Base-by-base conservation (phyloP, 2,888 invertebrate species). In the Chromoteleia sp. region DNA sequence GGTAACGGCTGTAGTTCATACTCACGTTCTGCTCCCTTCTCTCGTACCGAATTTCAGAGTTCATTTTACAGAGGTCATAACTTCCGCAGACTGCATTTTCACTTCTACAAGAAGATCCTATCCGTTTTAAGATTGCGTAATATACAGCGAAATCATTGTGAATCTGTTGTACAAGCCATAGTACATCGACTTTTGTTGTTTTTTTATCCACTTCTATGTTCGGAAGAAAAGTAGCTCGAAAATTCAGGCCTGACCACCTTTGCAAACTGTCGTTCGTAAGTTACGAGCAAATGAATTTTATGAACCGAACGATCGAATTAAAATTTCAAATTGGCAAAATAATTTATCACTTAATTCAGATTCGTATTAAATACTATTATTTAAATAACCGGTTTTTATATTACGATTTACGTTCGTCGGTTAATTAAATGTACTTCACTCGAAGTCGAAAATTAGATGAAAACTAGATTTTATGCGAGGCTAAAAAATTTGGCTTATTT, bases 1-100 rank as follows among this genome's bases (percentile, higher is more conserved):
- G 75, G 65, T 54, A 76, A 75, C 70, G 65, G 81, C 75, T 82
- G 79, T 76, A 70, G 50, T 67, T 71, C 75, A 63, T 63, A 77
- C 25, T 19, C 17, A 21, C 48, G 41, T 48, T 43, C 45, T 36
- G 50, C 68, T 43, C 54, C 36, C 54, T 75, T 56, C 58, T 45
- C 65, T 43, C 70, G n/a, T 41, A 63, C 76, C 80, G 74, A 85
- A 86, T 87, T 86, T 87, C 84, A 43, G 74, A 85, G 83, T 83
- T 87, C 84, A 87, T 87, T 87, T 87, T 80, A 84, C 80, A 73
- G 36, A 70, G 79, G 73, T 80, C 84, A 84, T 87, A 86, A 87
- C 84, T 86, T 85, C 75, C 14, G 61, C 45, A 39, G 65, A 83
- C 85, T 85, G 83, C 85, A 85, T 86, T 85, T 86, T 85, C 83